Evolutionary conservation across 1,140 invertebrate species (phyloP).

Genomic region (Ephestia elutella): DNA sequence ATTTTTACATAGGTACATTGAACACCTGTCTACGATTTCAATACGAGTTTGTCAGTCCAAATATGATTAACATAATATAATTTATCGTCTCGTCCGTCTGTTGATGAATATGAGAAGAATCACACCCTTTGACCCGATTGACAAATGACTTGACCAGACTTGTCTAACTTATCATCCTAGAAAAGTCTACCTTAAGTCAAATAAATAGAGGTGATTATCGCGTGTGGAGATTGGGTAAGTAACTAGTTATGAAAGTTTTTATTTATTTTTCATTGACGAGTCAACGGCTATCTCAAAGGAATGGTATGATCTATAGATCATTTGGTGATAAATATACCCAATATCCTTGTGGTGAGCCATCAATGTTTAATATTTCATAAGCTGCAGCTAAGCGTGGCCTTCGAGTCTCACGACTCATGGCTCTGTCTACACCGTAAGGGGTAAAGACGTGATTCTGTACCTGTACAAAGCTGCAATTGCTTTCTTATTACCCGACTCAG

Average conservation of each 20-base stretch:
- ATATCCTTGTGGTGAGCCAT: background rate
- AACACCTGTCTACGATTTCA: background rate
- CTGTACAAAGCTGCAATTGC: too few species aligned
- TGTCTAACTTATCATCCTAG: background rate
- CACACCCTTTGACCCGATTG: slow-evolving; percentile 45
- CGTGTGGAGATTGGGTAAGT: background rate
- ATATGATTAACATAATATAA: slow-evolving; percentile 32
- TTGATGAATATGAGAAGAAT: slow-evolving; percentile 49
- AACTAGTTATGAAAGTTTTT: background rate
- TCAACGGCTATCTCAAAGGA: background rate
- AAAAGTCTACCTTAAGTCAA: background rate
- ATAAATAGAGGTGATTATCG: background rate
- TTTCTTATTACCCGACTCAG: too few species aligned
- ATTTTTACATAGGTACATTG: background rate
- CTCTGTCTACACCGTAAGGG: too few species aligned
- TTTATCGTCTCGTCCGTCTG: slow-evolving; percentile 41
- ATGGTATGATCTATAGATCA: background rate
- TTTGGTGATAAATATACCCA: background rate
- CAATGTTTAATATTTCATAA: background rate
- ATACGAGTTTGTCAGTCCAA: slow-evolving; percentile 1
- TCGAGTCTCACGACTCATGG: too few species aligned
- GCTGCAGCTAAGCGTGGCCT: background rate
- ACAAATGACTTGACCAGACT: slow-evolving; percentile 35
- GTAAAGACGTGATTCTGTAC: too few species aligned
- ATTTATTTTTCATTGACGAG: slow-evolving; percentile 1